These are phyloP conservation scores for Chrysodeixis includens DNA, from an alignment of 2,888 invertebrate genomes.

Conservation along the genomic window DNA sequence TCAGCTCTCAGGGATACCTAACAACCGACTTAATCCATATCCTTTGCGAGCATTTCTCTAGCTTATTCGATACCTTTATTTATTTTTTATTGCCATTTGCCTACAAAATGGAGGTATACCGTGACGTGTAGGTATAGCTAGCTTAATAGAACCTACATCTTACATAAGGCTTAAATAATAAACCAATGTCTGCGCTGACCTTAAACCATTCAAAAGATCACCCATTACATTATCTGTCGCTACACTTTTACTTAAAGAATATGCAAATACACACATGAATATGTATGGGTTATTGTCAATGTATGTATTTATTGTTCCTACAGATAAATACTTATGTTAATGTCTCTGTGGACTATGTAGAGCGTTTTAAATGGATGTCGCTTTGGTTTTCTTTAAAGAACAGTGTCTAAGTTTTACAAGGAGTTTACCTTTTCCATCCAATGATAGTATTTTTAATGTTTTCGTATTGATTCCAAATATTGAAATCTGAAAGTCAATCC, in stretches of 20 bases:
- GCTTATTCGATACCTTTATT: too few species aligned
- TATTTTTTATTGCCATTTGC: too few species aligned
- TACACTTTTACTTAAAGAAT: neutral
- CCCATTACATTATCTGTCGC: neutral
- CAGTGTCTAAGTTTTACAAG: too few species aligned
- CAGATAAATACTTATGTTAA: slow-evolving; percentile 33
- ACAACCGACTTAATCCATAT: too few species aligned
- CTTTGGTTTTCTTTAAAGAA: neutral
- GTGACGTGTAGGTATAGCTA: too few species aligned
- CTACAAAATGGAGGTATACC: too few species aligned
- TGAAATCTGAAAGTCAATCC: too few species aligned
- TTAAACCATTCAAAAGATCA: neutral
- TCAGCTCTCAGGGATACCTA: too few species aligned
- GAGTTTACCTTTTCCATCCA: too few species aligned
- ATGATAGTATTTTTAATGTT: too few species aligned
- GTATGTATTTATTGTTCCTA: slow-evolving; percentile 25
- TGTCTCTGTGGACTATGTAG: slow-evolving; percentile 32
- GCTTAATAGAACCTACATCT: neutral
- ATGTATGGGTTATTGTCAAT: slow-evolving; percentile 10
- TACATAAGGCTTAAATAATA: neutral
- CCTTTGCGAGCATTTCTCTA: too few species aligned
- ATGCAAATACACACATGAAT: neutral
- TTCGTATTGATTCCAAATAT: too few species aligned
- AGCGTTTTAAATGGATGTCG: slow-evolving; percentile 33
- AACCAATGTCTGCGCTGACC: neutral